Evolutionary conservation across 2,113 vertebrate species (phyloP), one percentile per base, ranked within the genome.

Genomic region (Malurus cyaneus): DNA sequence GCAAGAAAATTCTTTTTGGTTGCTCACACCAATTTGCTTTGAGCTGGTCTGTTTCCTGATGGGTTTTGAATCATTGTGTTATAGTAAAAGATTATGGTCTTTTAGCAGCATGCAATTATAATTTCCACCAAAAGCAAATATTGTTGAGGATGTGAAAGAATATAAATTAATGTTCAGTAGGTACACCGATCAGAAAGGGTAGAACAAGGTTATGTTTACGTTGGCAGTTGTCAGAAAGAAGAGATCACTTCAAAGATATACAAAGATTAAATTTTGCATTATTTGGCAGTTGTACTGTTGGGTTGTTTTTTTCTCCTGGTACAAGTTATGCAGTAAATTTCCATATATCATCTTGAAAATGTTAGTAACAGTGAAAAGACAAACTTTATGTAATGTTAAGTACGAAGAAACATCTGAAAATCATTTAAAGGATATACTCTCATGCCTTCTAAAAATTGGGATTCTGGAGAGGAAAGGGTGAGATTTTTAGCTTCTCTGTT

Each of bases 231-330:
- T 96, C 97, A 98, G 97, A 96, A 97, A 97, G 97, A 98, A 92
- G 94, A 96, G 98, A 97, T 97, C 97, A 97, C 98, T 98, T 99
- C 98, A 98, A 98, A 99, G 98, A 77, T 78, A 52, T 71, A 52
- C 3, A 6, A 56, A 91, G 86, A 92, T 92, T 77, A 80, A 59
- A 83, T 91, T 91, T 67, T 86, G 52, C 94, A 56, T 85, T 89
- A 54, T 88, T 94, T 93, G 88, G 95, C 92, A 95, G 80, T 88
- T 91, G 34, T 57, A 47, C 74, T 81, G 32, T 67, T 61, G 32
- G 14, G 4, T 47, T 74, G 42, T 72, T 80, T 85, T 85, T 85
- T 90, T 83, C 85, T 80, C 50, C 70, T 80, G 78, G 50, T 92
- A 80, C 71, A 87, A 91, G 77, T 84, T 84, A 77, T 79, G 80